phyloP scores from a whole-genome alignment of 2,113 vertebrate species.

The Cyprinodon variegatus region DNA sequence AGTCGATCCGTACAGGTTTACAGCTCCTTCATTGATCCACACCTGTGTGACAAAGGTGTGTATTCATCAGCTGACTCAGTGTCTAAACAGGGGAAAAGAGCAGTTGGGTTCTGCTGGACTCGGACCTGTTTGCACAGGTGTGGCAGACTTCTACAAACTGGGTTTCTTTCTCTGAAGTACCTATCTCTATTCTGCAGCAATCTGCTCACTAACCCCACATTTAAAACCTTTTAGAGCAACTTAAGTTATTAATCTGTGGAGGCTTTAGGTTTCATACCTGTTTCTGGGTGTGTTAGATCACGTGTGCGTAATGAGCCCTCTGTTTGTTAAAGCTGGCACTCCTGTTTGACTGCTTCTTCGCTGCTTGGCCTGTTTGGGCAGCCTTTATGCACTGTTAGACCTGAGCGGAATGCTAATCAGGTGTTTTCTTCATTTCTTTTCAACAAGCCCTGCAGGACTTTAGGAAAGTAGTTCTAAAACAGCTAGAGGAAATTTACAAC shows the following conservation, averaged over 20 bases:
- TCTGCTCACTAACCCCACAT: not conserved
- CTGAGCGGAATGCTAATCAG: conserved; percentile 38
- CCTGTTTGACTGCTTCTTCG: conserved; percentile 35
- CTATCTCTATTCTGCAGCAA: not conserved
- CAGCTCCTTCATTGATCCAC: conserved; percentile 43
- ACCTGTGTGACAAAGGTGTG: conserved; percentile 54
- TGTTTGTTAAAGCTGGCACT: conserved; percentile 8
- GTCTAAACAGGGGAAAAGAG: conserved; percentile 26
- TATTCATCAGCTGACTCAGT: conserved; percentile 18
- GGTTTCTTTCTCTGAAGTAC: not conserved
- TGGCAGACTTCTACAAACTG: conserved; percentile 9
- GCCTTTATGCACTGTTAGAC: conserved; percentile 12
- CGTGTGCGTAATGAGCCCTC: not conserved
- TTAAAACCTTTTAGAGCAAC: not conserved
- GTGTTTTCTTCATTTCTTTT: conserved; percentile 19
- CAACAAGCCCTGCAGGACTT: conserved; percentile 15
- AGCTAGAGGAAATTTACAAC: conserved; percentile 14
- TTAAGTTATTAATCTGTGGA: not conserved
- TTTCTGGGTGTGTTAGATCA: not conserved
- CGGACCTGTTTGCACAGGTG: conserved; percentile 55
- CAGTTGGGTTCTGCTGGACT: conserved; percentile 14
- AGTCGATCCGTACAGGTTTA: conserved; percentile 41
- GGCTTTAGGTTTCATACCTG: not conserved
- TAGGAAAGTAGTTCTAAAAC: not conserved
- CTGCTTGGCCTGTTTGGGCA: conserved; percentile 15